phyloP scores from a whole-genome alignment of 2,797 vertebrate species.

The Sebastes itinus region DNA sequence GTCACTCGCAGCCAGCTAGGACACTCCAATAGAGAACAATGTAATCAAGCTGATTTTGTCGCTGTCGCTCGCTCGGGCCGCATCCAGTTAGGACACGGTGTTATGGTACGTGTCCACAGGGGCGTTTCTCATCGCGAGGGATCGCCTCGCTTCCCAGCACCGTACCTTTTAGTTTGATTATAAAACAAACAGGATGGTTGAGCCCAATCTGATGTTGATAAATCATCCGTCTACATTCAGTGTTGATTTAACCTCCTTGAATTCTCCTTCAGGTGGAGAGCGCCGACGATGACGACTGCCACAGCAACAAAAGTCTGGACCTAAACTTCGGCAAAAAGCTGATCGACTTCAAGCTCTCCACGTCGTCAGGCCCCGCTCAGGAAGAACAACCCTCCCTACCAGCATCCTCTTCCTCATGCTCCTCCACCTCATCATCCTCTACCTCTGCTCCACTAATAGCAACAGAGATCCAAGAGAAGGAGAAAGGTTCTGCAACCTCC shows the following conservation, averaged over 20 bases:
- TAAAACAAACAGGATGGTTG: too few relatives aligned
- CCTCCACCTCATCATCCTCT: conserved; percentile 29
- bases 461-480: conserved; percentile 29
- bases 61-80: too few relatives aligned
- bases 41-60: too few relatives aligned
- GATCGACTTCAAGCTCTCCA: conserved; percentile 87
- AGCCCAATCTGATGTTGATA: background rate
- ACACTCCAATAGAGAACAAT: too few relatives aligned
- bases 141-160: too few relatives aligned
- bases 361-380: conserved; percentile 53
- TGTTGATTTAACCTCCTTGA: too few relatives aligned
- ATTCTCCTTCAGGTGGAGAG: conserved; percentile 54
- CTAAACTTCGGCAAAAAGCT: conserved; percentile 94
- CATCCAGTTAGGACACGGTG: too few relatives aligned
- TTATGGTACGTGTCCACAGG: too few relatives aligned
- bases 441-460: conserved; percentile 32
- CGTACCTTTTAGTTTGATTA: too few relatives aligned
- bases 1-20: too few relatives aligned
- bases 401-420: conserved; percentile 40
- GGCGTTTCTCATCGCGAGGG: too few relatives aligned
- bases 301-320: conserved; percentile 96
- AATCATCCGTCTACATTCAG: background rate
- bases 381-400: conserved; percentile 40
- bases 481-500: background rate
- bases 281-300: conserved; percentile 84